Percentiles rank a stretch among this genome's conserved stretches.
These are phyloP conservation scores for Stegostoma tigrinum DNA, from an alignment of 2,113 vertebrate species.

Conservation along the genomic window DNA sequence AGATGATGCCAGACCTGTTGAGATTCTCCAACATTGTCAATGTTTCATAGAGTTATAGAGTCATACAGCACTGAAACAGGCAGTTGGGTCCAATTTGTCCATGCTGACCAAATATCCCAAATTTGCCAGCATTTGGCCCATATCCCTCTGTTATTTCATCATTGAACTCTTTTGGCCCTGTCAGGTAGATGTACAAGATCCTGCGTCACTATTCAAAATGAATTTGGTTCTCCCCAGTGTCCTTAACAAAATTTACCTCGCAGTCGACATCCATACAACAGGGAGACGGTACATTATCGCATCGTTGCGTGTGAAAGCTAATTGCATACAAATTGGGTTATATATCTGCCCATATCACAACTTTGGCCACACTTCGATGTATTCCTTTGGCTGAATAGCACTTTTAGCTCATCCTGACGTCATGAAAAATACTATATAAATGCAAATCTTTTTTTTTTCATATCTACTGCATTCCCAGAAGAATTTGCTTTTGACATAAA, in stretches of 20 bases:
- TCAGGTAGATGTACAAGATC: neutral
- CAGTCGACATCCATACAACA: neutral
- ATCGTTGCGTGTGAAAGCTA: neutral
- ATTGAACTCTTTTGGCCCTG: neutral
- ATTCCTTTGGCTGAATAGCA: neutral
- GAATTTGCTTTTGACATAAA: conserved; percentile 5
- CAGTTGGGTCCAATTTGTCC: no score
- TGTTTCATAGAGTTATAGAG: no score
- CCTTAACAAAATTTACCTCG: neutral
- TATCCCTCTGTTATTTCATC: no score
- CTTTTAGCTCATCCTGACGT: neutral
- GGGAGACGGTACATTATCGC: neutral
- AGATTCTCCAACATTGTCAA: no score
- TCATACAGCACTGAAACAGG: no score
- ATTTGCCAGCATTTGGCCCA: no score
- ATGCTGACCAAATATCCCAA: no score
- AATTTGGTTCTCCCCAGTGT: neutral
- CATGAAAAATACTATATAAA: neutral
- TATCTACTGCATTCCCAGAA: neutral
- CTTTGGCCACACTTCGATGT: neutral
- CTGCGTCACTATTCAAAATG: neutral
- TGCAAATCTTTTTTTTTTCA: neutral
- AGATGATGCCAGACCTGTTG: no score
- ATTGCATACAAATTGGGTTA: neutral
- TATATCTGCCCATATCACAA: neutral